Conservation (phyloP, 1,140 invertebrate species). For the Neuroterus valhalla region DNA sequence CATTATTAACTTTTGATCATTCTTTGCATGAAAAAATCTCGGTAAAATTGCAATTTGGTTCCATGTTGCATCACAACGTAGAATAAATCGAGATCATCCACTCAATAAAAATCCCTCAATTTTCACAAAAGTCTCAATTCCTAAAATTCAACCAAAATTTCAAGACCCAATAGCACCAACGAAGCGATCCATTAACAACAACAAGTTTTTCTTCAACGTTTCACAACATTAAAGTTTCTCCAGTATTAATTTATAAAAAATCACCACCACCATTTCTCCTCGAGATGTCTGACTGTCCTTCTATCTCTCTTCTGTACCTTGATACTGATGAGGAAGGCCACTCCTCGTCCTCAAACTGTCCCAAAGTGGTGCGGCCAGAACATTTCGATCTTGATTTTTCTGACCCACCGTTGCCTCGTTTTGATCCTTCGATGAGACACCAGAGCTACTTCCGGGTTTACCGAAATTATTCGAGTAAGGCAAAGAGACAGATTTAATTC, state of each 20-base stretch:
- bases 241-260: slow-evolving; percentile 18
- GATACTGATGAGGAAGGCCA: slow-evolving; percentile 69
- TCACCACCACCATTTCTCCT: slow-evolving; percentile 44
- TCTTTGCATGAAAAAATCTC: no score
- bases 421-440: slow-evolving; percentile 44
- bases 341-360: slow-evolving; percentile 67
- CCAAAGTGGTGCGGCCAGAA: slow-evolving; percentile 60
- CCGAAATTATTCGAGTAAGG: slow-evolving; percentile 62
- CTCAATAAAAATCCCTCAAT: no score
- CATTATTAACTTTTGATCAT: no score
- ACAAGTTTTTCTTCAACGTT: not conserved
- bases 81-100: no score
- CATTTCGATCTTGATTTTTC: slow-evolving; percentile 60
- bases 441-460: slow-evolving; percentile 52
- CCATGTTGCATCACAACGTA: no score
- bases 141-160: no score
- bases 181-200: not conserved
- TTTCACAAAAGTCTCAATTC: no score
- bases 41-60: no score
- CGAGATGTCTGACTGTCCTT: slow-evolving; percentile 32
- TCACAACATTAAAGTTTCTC: not conserved
- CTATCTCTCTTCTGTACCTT: slow-evolving; percentile 70
- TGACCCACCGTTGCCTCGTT: slow-evolving; percentile 55
- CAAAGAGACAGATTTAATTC: slow-evolving; percentile 65
- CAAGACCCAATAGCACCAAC: no score